These are phyloP conservation scores for Molossus alvarezi DNA, from an alignment of 2,797 vertebrate species.

Conservation along the genomic window DNA sequence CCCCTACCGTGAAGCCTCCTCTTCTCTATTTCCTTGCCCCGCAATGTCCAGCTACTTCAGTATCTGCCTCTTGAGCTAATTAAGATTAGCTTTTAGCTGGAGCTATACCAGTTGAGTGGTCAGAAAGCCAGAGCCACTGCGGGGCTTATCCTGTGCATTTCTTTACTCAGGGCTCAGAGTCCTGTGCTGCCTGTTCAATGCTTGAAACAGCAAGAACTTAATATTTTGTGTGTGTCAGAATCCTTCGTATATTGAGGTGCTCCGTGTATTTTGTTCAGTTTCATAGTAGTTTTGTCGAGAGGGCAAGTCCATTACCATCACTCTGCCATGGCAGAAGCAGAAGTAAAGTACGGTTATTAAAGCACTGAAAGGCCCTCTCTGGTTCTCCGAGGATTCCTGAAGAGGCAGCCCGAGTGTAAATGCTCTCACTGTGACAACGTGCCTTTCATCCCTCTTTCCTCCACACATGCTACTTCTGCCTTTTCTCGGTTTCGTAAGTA, in stretches of 20 bases:
- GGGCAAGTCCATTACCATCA: neutral
- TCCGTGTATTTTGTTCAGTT: neutral
- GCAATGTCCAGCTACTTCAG: neutral
- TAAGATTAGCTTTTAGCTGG: neutral
- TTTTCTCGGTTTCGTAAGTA: slow-evolving; percentile 36
- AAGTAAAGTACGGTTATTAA: neutral
- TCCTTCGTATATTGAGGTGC: neutral
- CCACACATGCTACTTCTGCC: neutral
- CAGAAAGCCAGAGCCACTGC: neutral
- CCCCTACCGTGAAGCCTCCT: neutral
- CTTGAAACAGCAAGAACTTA: neutral
- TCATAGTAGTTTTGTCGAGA: neutral
- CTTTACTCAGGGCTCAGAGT: slow-evolving; percentile 24
- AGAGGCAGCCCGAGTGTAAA: neutral
- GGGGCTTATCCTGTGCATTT: neutral
- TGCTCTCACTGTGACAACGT: neutral
- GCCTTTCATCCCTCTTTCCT: slow-evolving; percentile 67
- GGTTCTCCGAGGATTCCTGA: slow-evolving; percentile 47
- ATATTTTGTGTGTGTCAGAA: neutral
- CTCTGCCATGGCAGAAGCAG: neutral
- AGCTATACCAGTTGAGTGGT: neutral
- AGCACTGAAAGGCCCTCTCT: neutral
- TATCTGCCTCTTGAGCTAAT: neutral
- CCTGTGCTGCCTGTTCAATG: neutral
- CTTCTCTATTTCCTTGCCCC: neutral